Percentiles rank a stretch among this genome's conserved stretches.
Evolutionary conservation across 1,140 invertebrate genomes (phyloP).

Genomic region (Pectinophora gossypiella): DNA sequence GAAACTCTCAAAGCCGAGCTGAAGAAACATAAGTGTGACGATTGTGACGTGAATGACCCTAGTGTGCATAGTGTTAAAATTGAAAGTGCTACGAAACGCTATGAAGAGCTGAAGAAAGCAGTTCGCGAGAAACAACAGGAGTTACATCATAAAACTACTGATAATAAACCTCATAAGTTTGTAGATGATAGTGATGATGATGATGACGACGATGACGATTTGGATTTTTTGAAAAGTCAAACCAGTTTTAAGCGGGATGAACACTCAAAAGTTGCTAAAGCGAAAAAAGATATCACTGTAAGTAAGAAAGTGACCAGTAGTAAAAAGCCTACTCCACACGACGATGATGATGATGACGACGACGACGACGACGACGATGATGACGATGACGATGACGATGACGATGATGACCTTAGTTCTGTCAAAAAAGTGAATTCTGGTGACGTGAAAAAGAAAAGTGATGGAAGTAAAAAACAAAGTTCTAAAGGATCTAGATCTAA

Average conservation of each 20-base stretch:
- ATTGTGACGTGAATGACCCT: slow-evolving; percentile 58
- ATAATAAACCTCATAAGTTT: slow-evolving; percentile 18
- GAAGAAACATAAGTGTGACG: slow-evolving; percentile 53
- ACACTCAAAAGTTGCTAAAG: background rate
- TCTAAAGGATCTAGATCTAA: background rate
- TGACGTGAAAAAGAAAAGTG: background rate
- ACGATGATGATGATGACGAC: background rate
- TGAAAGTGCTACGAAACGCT: slow-evolving; percentile 44
- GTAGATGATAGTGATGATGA: slow-evolving; percentile 24
- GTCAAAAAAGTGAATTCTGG: background rate
- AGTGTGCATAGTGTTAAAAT: slow-evolving; percentile 51
- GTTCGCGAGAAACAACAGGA: slow-evolving; percentile 35
- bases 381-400: slow-evolving; percentile 4
- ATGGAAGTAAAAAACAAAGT: background rate
- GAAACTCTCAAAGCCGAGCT: slow-evolving; percentile 33
- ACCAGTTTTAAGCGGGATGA: slow-evolving; percentile 14
- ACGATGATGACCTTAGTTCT: background rate
- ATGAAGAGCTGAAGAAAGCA: slow-evolving; percentile 44
- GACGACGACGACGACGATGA: slow-evolving; percentile 17
- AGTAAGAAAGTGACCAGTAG: background rate
- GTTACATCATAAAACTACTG: slow-evolving; percentile 18
- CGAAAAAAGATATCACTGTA: background rate
- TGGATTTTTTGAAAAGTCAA: slow-evolving; percentile 18
- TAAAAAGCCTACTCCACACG: background rate
- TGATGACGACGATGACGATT: slow-evolving; percentile 22